Percentiles rank a stretch among this genome's conserved stretches.
These are phyloP conservation scores for Pseudachorutes palmiensis DNA, from an alignment of 1,140 invertebrate genomes.

Conservation along the genomic window DNA sequence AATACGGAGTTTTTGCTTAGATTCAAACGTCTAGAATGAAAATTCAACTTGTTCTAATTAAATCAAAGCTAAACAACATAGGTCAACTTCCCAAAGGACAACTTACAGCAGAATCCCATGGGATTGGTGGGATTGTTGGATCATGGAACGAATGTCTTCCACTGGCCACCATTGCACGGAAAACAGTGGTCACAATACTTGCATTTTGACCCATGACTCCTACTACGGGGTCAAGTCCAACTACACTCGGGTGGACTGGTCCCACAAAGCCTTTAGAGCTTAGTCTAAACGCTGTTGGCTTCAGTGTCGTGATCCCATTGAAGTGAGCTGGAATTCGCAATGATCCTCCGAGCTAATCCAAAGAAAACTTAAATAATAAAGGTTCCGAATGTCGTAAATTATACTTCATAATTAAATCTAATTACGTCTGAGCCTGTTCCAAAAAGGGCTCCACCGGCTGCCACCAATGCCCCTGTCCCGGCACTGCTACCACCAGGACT, in stretches of 20 bases:
- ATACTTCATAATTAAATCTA: background rate
- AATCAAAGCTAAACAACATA: no score
- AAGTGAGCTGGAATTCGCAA: slow-evolving; percentile 75
- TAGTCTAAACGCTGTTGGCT: slow-evolving; percentile 48
- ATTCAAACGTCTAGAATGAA: no score
- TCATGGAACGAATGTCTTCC: background rate
- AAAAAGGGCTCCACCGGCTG: slow-evolving; percentile 22
- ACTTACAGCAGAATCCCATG: background rate
- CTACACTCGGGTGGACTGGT: background rate
- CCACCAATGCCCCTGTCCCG: slow-evolving; percentile 31
- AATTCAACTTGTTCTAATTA: no score
- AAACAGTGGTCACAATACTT: background rate
- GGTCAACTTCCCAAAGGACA: no score
- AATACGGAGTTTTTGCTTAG: no score
- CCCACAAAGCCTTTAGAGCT: background rate
- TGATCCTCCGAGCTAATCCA: slow-evolving; percentile 68
- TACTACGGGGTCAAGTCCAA: background rate
- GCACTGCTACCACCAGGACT: slow-evolving; percentile 30
- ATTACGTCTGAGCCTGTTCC: slow-evolving; percentile 49
- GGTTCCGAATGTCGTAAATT: slow-evolving; percentile 42
- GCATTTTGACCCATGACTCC: background rate
- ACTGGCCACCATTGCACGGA: background rate
- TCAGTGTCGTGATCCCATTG: slow-evolving; percentile 77
- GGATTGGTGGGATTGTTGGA: background rate
- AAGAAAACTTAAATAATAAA: no score